Conservation (phyloP, 2,797 vertebrate species). For the Morus bassanus region DNA sequence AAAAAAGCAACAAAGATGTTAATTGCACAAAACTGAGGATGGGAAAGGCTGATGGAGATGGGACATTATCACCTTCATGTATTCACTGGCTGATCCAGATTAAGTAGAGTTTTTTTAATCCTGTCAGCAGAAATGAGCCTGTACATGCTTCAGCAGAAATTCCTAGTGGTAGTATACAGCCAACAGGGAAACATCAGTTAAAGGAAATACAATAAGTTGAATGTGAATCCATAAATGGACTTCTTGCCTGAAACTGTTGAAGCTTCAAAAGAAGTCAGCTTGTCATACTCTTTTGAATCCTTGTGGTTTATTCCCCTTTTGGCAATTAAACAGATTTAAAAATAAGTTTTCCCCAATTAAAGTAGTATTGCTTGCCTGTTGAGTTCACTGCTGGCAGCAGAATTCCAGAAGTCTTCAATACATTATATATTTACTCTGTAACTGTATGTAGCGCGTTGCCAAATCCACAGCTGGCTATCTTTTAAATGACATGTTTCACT, state of each 20-base stretch:
- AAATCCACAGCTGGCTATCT: background rate
- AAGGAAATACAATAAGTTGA: background rate
- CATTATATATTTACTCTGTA: background rate
- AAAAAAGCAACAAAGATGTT: background rate
- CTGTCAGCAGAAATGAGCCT: background rate
- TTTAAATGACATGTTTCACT: background rate
- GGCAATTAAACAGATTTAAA: background rate
- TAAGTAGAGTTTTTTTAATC: conserved; percentile 5
- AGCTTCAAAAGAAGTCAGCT: background rate
- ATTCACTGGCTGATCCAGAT: background rate
- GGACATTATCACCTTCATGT: background rate
- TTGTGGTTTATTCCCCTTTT: background rate
- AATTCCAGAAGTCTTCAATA: background rate
- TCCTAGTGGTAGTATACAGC: background rate
- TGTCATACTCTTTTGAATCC: background rate
- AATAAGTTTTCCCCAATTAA: background rate
- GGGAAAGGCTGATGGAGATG: background rate
- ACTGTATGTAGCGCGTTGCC: background rate
- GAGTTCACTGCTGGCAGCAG: background rate
- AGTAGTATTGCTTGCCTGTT: background rate
- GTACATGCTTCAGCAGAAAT: background rate
- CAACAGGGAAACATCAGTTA: background rate
- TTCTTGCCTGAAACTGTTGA: background rate
- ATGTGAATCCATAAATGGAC: background rate
- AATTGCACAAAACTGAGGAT: background rate